Percentiles rank a stretch among this genome's conserved stretches.
phyloP scores from a whole-genome alignment of 2,113 vertebrate species.

The Xerus inauris region DNA sequence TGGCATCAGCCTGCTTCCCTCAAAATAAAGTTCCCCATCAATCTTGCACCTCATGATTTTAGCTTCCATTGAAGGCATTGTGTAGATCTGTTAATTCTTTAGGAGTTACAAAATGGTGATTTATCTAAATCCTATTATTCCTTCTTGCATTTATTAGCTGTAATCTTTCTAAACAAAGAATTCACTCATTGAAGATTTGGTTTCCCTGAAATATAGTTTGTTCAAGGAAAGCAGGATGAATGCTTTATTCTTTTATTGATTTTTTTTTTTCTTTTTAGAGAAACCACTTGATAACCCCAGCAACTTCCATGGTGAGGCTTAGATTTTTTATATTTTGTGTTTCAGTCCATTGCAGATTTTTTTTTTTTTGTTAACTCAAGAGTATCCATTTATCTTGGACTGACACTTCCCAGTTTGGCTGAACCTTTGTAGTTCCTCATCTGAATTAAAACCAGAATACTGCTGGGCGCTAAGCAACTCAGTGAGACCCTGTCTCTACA shows the following conservation, averaged over 20 bases:
- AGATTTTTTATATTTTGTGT: neutral
- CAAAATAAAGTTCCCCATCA: neutral
- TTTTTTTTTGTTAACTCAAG: neutral
- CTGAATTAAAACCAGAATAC: neutral
- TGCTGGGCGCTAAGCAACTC: too few relatives aligned
- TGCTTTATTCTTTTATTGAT: neutral
- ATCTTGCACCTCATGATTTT: neutral
- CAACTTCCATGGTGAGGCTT: neutral
- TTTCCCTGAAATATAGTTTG: constrained; percentile 46
- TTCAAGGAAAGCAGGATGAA: neutral
- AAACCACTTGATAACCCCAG: neutral
- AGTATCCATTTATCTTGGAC: neutral
- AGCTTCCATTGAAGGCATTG: neutral
- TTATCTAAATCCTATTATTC: constrained; percentile 12
- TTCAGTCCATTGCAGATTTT: neutral
- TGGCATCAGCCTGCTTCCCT: neutral
- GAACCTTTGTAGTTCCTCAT: neutral
- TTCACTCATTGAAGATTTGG: neutral
- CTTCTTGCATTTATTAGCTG: constrained; percentile 12
- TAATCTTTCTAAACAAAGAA: constrained; percentile 19
- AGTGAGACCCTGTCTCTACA: too few relatives aligned
- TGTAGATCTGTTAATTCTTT: neutral
- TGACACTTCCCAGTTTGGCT: neutral
- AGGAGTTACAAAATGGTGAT: neutral
- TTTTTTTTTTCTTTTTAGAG: neutral